Evolutionary conservation across 2,113 vertebrate genomes (phyloP).

Genomic region (Triplophysa dalaica): DNA sequence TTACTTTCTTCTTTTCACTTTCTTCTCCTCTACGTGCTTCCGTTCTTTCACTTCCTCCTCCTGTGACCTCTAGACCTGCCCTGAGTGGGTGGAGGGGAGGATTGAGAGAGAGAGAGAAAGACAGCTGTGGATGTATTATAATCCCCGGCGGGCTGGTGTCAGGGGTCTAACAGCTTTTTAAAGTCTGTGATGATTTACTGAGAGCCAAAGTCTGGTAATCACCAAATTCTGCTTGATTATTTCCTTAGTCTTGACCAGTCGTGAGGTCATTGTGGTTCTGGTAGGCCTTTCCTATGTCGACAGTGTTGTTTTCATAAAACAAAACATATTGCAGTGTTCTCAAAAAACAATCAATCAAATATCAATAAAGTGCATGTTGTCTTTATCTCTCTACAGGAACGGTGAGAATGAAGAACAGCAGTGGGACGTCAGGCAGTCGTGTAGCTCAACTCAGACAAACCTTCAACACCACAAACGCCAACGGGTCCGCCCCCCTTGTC

Average conservation of each 20-base stretch:
- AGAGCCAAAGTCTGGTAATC: conserved; percentile 49
- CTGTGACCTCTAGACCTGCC: conserved; percentile 48
- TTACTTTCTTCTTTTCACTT: conserved; percentile 22
- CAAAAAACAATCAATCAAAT: no score
- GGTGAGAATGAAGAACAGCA: conserved; percentile 2
- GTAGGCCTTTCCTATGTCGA: not conserved
- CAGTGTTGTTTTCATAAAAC: not conserved
- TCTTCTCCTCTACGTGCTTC: conserved; percentile 26
- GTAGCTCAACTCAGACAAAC: conserved; percentile 56
- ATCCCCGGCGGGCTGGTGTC: conserved; percentile 42
- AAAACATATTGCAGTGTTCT: no score
- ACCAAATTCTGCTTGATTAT: conserved; percentile 36
- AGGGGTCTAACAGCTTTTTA: conserved; percentile 42
- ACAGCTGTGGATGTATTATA: conserved; percentile 45
- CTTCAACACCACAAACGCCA: conserved; percentile 45
- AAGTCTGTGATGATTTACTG: conserved; percentile 50
- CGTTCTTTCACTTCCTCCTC: conserved; percentile 24
- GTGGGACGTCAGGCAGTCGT: conserved; percentile 30
- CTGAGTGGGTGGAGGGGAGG: conserved; percentile 39
- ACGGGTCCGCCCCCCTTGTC: conserved; percentile 20
- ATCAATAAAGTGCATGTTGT: not conserved
- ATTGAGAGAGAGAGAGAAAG: conserved; percentile 14
- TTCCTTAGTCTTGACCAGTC: conserved; percentile 15
- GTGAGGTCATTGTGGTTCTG: not conserved
- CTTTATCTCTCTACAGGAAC: conserved; percentile 26